A percentile compares a stretch with the other conserved stretches of the same genome.
Conservation (phyloP, 2,113 vertebrate genomes). For the Chamaea fasciata region DNA sequence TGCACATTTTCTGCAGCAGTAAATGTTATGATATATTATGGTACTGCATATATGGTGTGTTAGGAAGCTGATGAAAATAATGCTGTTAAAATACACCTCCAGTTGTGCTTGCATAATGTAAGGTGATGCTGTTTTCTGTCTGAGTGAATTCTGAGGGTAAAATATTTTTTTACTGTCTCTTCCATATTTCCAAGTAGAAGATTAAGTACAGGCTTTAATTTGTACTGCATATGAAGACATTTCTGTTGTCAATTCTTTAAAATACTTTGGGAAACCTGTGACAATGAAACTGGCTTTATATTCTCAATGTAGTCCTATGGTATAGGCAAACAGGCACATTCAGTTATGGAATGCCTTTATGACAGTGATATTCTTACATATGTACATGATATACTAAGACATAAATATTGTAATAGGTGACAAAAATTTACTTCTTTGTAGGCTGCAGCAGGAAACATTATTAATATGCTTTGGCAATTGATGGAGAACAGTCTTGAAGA, state of each 20-base stretch:
- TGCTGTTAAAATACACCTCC: not conserved
- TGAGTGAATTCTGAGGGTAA: not conserved
- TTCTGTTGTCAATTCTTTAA: not conserved
- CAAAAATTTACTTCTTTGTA: constrained; percentile 63
- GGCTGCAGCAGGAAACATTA: constrained; percentile 96
- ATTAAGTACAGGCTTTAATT: not conserved
- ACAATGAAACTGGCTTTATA: not conserved
- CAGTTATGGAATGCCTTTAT: not conserved
- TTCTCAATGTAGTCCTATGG: not conserved
- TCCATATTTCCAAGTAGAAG: not conserved
- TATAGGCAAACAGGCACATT: not conserved
- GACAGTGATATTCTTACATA: not conserved
- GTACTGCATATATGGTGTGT: not conserved
- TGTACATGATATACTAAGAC: not conserved
- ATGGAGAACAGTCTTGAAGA: constrained; percentile 99
- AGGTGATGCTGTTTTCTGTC: not conserved
- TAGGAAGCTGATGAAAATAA: not conserved
- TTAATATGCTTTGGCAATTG: constrained; percentile 99
- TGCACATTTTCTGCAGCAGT: not conserved
- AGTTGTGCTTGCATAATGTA: not conserved
- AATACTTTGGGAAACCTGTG: not conserved
- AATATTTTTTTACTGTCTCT: not conserved
- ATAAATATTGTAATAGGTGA: not conserved
- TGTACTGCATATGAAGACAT: not conserved
- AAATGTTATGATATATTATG: not conserved